phyloP scores from a whole-genome alignment of 2,797 vertebrate species.

The Anguilla pacifica region DNA sequence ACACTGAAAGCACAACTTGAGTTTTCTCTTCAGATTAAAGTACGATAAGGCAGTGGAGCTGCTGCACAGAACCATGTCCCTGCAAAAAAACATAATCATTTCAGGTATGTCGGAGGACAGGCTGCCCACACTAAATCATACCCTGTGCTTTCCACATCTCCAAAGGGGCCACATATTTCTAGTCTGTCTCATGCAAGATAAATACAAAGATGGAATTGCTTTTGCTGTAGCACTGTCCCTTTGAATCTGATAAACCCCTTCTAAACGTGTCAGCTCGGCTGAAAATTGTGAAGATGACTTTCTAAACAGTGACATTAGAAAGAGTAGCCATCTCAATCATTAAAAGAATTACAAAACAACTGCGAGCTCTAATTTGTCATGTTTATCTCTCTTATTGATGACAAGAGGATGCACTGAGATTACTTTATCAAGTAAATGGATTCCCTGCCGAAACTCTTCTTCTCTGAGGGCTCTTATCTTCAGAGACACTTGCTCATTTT shows the following conservation, averaged over 20 bases:
- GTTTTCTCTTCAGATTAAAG: slow-evolving; percentile 47
- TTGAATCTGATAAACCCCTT: slow-evolving; percentile 16
- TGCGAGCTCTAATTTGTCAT: slow-evolving; percentile 54
- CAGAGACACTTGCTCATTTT: slow-evolving; percentile 50
- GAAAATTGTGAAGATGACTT: slow-evolving; percentile 32
- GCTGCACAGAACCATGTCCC: not conserved
- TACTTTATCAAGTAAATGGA: slow-evolving; percentile 50
- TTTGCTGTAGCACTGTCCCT: slow-evolving; percentile 9
- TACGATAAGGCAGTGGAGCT: slow-evolving; percentile 35
- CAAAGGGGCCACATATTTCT: slow-evolving; percentile 17
- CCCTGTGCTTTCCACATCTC: not conserved
- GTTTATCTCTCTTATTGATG: slow-evolving; percentile 51
- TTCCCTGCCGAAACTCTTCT: slow-evolving; percentile 38
- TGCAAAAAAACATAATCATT: slow-evolving; percentile 23
- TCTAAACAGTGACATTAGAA: slow-evolving; percentile 40
- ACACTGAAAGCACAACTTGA: slow-evolving; percentile 40
- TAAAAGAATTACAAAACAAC: slow-evolving; percentile 53
- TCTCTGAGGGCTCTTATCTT: slow-evolving; percentile 49
- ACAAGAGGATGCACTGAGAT: slow-evolving; percentile 16
- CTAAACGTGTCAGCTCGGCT: slow-evolving; percentile 10
- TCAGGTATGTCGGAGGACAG: not conserved
- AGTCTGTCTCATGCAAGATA: slow-evolving; percentile 14
- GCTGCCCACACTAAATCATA: slow-evolving; percentile 6
- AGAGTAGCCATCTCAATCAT: slow-evolving; percentile 54
- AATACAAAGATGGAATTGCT: slow-evolving; percentile 20